These are phyloP conservation scores for Excalfactoria chinensis DNA, from an alignment of 2,113 vertebrate genomes.

Conservation along the genomic window DNA sequence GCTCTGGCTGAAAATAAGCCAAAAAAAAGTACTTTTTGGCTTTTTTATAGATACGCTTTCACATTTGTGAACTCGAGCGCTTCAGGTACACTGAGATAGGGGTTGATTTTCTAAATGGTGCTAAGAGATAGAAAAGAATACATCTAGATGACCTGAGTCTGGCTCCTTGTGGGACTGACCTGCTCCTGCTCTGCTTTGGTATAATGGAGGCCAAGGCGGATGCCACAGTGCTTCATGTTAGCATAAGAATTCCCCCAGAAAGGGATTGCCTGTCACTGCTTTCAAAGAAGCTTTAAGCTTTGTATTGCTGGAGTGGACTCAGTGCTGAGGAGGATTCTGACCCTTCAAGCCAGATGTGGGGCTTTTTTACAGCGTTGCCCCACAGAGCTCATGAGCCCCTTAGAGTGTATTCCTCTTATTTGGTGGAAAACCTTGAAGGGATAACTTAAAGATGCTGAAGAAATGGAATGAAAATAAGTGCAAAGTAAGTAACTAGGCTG, in stretches of 20 bases:
- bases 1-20: background rate
- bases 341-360: background rate
- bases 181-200: background rate
- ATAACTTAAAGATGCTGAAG: background rate
- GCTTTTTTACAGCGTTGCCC: background rate
- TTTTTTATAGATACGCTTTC: background rate
- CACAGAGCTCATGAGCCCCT: background rate
- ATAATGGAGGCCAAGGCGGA: background rate
- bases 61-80: background rate
- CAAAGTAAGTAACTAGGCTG: background rate
- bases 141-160: background rate
- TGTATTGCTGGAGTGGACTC: background rate
- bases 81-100: background rate
- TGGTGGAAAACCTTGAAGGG: background rate
- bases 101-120: background rate
- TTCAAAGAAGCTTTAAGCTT: background rate
- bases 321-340: background rate
- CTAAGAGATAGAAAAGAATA: background rate
- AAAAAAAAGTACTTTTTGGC: background rate
- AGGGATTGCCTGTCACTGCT: background rate
- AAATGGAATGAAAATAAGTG: background rate
- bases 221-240: background rate
- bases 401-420: background rate
- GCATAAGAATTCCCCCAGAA: background rate
- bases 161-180: accelerated